A percentile compares a stretch with the other conserved stretches of the same genome.
Conservation (phyloP, 2,888 invertebrate species). For the Hyppa rectilinea region DNA sequence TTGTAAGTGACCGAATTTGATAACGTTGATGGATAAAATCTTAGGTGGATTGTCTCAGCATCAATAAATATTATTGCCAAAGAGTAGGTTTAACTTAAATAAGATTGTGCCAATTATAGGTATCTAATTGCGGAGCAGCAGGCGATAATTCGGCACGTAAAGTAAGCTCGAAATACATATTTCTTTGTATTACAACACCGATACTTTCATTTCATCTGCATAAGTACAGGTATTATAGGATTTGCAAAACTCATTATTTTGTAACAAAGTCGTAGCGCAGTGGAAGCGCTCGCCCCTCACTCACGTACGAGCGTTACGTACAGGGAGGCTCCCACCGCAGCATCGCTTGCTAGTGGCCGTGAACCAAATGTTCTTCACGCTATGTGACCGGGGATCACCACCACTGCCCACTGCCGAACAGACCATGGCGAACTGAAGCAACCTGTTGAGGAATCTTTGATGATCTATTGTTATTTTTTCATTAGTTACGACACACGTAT, state of each 20-base stretch:
- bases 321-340: slow-evolving; percentile 46
- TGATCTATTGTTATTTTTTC: slow-evolving; percentile 88
- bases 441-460: slow-evolving; percentile 79
- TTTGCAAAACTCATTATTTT: slow-evolving; percentile 65
- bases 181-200: slow-evolving; percentile 47
- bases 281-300: slow-evolving; percentile 59
- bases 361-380: slow-evolving; percentile 87
- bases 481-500: slow-evolving; percentile 79
- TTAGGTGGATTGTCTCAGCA: background rate
- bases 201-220: slow-evolving; percentile 65
- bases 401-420: slow-evolving; percentile 73
- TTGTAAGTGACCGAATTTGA: background rate
- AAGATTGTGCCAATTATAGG: background rate
- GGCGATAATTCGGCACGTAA: slow-evolving; percentile 17
- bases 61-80: slow-evolving; percentile 5
- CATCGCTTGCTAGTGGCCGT: slow-evolving; percentile 74
- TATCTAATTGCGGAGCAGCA: slow-evolving; percentile 15
- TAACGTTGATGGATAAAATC: background rate
- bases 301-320: slow-evolving; percentile 60
- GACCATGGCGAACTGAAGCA: slow-evolving; percentile 76
- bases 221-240: slow-evolving; percentile 60
- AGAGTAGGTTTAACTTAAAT: background rate
- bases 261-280: slow-evolving; percentile 54
- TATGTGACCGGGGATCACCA: slow-evolving; percentile 70
- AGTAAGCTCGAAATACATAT: slow-evolving; percentile 36